Percentiles rank a stretch among this genome's conserved stretches.
These are phyloP conservation scores for Agrilus mali DNA, from an alignment of 2,888 invertebrate species.

Conservation along the genomic window DNA sequence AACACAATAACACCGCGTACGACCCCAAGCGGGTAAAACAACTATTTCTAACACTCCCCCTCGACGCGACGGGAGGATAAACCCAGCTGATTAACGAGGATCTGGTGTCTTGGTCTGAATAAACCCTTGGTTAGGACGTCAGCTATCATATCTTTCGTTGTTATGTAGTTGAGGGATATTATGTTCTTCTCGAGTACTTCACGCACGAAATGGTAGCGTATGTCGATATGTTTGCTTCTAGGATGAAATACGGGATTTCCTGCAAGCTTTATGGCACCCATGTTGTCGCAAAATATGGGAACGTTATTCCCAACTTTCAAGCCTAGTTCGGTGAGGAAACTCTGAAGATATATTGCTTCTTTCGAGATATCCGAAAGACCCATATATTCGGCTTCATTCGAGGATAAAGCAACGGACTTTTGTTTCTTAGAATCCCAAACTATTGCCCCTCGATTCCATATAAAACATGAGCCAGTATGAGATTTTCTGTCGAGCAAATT, in stretches of 20 bases:
- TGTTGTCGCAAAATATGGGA: conserved; percentile 4
- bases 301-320: neutral
- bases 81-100: neutral
- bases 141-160: conserved; percentile 6
- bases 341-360: conserved; percentile 6
- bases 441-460: too few relatives aligned
- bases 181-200: conserved; percentile 4
- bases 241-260: conserved; percentile 8
- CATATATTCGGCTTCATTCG: too few relatives aligned
- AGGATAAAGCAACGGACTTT: too few relatives aligned
- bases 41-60: too few relatives aligned
- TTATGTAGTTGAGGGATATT: conserved; percentile 1
- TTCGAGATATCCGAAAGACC: too few relatives aligned
- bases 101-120: conserved; percentile 1
- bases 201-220: conserved; percentile 5
- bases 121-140: conserved; percentile 4
- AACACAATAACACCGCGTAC: too few relatives aligned
- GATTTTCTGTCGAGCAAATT: too few relatives aligned
- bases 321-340: conserved; percentile 5
- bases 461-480: too few relatives aligned
- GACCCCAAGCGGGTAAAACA: too few relatives aligned
- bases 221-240: conserved; percentile 8
- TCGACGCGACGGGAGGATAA: neutral
- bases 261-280: conserved; percentile 5
- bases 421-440: too few relatives aligned